Evolutionary conservation across 2,888 invertebrate species (phyloP), one percentile per base, ranked within the genome.

Genomic region (Arge pagana): DNA sequence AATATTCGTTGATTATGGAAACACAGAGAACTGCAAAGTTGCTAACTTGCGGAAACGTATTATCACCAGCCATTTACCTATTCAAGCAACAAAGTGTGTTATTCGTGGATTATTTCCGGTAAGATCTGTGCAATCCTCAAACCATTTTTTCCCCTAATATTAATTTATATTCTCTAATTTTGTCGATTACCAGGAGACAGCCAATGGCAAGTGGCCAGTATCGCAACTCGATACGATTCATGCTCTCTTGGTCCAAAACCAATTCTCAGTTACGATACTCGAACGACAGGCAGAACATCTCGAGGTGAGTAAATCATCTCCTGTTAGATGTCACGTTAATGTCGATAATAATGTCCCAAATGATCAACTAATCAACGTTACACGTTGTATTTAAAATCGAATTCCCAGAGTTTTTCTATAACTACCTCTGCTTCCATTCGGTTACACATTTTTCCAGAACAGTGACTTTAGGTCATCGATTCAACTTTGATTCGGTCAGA

Each of bases 1-100:
- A 0, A 78, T 82, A 45, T 92, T 90, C 75, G 81, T 93, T 1
- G 94, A 94, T 77, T 94, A 89, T 67, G 94, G 94, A 0, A 93
- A 91, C 67, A 79, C 83, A 31, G 93, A 93, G 71, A 70, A 74
- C 0, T 84, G 88, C 52, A 61, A 77, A 0, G 77, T 81, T 10
- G 70, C 77, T 1, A 80, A 85, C 48, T 64, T 93, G 43, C 79
- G 85, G 15, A 85, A 84, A 57, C 81, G 81, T 59, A 80, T 87
- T 1, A 81, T 85, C 4, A 81, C 87, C 37, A 78, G 83, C 0
- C 78, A 88, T 42, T 79, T 90, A 50, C 89, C 89, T 0, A 80
- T 83, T 10, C 84, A 89, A 69, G 83, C 86, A 0, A 81, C 81
- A 37, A 84, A 80, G 65, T 85, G 87, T 59, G 63, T 77, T 8